Conservation (phyloP, 2,113 vertebrate species). For the Ailuropoda melanoleuca region DNA sequence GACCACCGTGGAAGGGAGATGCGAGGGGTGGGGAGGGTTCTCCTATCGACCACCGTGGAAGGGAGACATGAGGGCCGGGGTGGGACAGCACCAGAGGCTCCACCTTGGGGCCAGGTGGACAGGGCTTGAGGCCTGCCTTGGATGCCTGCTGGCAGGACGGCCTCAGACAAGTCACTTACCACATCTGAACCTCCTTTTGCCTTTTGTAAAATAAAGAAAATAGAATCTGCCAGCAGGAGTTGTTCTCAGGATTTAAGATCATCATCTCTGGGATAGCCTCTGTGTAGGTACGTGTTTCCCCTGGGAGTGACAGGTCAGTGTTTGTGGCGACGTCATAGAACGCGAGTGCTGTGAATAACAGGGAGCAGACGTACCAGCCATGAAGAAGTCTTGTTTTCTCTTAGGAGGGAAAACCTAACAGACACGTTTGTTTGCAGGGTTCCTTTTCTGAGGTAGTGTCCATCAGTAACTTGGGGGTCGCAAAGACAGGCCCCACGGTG, state of each 20-base stretch:
- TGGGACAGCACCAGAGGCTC: rapidly evolving
- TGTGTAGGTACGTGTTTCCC: rapidly evolving
- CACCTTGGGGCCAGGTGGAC: not conserved
- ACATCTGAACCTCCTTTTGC: not conserved
- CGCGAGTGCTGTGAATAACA: rapidly evolving
- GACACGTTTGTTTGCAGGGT: conserved; percentile 68
- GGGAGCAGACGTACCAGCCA: rapidly evolving
- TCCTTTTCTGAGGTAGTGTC: conserved; percentile 85
- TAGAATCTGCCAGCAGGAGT: not conserved
- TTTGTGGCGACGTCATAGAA: rapidly evolving
- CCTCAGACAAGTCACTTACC: not conserved
- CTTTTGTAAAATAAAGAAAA: not conserved
- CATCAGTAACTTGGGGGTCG: conserved; percentile 92
- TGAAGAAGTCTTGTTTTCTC: no score
- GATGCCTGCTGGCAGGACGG: rapidly evolving
- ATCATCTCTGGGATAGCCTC: not conserved
- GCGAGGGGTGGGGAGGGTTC: rapidly evolving
- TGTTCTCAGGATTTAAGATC: not conserved
- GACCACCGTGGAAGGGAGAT: not conserved
- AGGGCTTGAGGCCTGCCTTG: not conserved
- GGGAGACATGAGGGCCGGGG: no score
- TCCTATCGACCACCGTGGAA: not conserved
- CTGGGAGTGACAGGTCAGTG: not conserved
- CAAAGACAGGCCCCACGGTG: conserved; percentile 87
- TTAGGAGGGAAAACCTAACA: not conserved